These are phyloP conservation scores for Epinotia bilunana DNA, from an alignment of 2,888 invertebrate species.

Conservation along the genomic window DNA sequence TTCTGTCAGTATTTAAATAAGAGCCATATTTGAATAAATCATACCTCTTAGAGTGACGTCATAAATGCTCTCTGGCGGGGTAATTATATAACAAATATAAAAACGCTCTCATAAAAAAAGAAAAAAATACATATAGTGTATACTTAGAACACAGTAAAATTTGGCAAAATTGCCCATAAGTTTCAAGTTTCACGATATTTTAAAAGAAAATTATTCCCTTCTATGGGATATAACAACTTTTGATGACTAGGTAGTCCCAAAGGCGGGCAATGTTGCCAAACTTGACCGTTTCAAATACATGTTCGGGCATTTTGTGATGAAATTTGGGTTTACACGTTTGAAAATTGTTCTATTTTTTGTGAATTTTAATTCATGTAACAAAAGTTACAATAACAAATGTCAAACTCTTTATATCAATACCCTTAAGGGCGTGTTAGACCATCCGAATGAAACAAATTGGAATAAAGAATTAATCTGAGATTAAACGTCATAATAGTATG, in stretches of 20 bases:
- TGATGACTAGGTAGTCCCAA: neutral
- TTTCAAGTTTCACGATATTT: neutral
- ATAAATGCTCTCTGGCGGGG: constrained; percentile 64
- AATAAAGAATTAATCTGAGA: no score
- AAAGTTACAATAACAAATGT: constrained; percentile 11
- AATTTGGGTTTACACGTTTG: constrained; percentile 14
- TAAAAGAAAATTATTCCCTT: neutral
- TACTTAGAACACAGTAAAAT: constrained; percentile 38
- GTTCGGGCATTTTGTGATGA: constrained; percentile 32
- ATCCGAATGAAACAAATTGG: neutral
- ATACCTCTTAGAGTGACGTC: constrained; percentile 54
- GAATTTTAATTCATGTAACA: constrained; percentile 5
- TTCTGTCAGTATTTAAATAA: neutral
- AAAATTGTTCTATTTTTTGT: constrained; percentile 2
- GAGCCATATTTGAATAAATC: constrained; percentile 5
- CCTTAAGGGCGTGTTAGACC: neutral
- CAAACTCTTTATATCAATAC: constrained; percentile 15
- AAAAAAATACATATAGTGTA: constrained; percentile 48
- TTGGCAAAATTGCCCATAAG: neutral
- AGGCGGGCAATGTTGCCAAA: constrained; percentile 14
- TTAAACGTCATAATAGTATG: no score
- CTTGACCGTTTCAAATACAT: constrained; percentile 19
- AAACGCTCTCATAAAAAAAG: constrained; percentile 51
- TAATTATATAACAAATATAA: constrained; percentile 55
- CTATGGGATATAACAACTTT: neutral